phyloP scores from a whole-genome alignment of 1,140 invertebrate species.

The Zaprionus capensis region DNA sequence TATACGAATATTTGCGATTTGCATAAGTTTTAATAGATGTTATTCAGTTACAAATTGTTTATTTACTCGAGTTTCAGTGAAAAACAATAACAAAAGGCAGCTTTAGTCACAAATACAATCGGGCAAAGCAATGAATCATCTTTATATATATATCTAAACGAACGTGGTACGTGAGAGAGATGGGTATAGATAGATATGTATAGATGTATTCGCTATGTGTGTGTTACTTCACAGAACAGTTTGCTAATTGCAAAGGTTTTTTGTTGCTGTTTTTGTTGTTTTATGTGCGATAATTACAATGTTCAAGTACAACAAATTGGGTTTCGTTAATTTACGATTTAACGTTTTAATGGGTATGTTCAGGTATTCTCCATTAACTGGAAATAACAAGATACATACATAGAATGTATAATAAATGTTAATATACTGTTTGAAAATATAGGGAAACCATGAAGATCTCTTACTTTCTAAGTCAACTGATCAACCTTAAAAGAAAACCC shows the following conservation, averaged over 20 bases:
- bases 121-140: constrained; percentile 53
- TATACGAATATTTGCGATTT: not conserved
- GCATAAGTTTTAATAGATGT: constrained; percentile 7
- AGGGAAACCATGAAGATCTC: not conserved
- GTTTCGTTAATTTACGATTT: constrained; percentile 19
- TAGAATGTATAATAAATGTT: no score
- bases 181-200: constrained; percentile 38
- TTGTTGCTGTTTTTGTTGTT: not conserved
- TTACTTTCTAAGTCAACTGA: not conserved
- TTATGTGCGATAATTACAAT: constrained; percentile 40
- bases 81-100: constrained; percentile 21
- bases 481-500: not conserved
- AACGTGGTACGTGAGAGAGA: constrained; percentile 48
- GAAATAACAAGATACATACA: not conserved
- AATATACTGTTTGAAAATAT: no score
- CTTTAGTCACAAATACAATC: constrained; percentile 11
- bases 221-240: constrained; percentile 9
- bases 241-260: constrained; percentile 56
- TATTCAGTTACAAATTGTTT: constrained; percentile 15
- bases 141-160: not conserved
- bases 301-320: constrained; percentile 38
- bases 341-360: not conserved
- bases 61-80: constrained; percentile 4
- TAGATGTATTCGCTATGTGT: constrained; percentile 7
- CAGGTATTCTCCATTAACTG: not conserved